Percentiles rank a stretch among this genome's conserved stretches.
phyloP scores from a whole-genome alignment of 2,797 vertebrate genomes.

The Anniella stebbinsi region DNA sequence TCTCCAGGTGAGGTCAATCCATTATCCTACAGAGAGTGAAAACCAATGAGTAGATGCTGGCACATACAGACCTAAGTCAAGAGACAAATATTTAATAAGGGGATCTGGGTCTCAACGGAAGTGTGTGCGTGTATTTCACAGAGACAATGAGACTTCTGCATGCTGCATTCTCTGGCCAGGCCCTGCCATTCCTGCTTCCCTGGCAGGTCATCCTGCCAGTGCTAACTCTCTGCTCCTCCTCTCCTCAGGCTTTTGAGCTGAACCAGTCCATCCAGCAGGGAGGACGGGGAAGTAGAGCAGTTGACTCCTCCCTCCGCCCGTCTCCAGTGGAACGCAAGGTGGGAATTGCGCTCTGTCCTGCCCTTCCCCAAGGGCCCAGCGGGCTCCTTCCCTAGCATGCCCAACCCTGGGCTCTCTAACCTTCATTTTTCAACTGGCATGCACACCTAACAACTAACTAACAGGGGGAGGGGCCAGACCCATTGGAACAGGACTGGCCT shows the following conservation, averaged over 20 bases:
- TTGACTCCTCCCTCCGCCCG: slow-evolving; percentile 86
- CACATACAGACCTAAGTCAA: not conserved
- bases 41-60: not conserved
- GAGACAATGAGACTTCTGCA: slow-evolving; percentile 3
- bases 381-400: slow-evolving; percentile 42
- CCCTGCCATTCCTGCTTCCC: slow-evolving; percentile 42
- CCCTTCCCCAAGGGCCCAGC: slow-evolving; percentile 57
- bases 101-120: not conserved
- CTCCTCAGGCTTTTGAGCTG: slow-evolving; percentile 80
- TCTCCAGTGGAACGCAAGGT: slow-evolving; percentile 93
- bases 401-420: slow-evolving; percentile 39
- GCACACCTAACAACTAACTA: slow-evolving; percentile 39
- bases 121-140: not conserved
- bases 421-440: slow-evolving; percentile 55
- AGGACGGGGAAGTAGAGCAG: slow-evolving; percentile 93
- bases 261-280: slow-evolving; percentile 86
- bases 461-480: not conserved
- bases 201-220: slow-evolving; percentile 37
- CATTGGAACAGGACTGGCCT: not conserved
- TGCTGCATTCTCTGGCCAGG: slow-evolving; percentile 25
- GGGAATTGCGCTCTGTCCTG: slow-evolving; percentile 84
- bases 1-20: not conserved
- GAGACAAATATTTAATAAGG: not conserved
- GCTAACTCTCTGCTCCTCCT: slow-evolving; percentile 79
- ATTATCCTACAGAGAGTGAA: not conserved